A percentile compares a stretch with the other conserved stretches of the same genome.
phyloP scores from a whole-genome alignment of 1,140 invertebrate species.

The Drosophila dunni region DNA sequence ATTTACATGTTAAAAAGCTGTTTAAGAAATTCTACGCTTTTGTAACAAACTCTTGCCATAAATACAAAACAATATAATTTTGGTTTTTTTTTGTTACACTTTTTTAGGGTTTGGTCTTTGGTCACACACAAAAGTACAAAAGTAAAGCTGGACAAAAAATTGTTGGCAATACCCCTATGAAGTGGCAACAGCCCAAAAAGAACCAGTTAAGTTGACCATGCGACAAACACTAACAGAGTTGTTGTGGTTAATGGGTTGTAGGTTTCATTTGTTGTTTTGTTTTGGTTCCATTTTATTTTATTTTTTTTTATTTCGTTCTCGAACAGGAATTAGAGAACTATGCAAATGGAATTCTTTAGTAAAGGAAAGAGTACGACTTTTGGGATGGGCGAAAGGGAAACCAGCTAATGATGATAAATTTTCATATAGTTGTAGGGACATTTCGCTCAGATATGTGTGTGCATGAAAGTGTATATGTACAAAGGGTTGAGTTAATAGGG shows the following conservation, averaged over 20 bases:
- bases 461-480: not conserved
- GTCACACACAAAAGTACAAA: constrained; percentile 4
- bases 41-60: constrained; percentile 47
- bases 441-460: constrained; percentile 7
- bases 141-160: constrained; percentile 3
- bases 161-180: constrained; percentile 10
- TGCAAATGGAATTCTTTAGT: constrained; percentile 44
- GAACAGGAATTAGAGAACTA: constrained; percentile 39
- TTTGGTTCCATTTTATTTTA: not conserved
- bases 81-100: constrained; percentile 4
- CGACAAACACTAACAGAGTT: constrained; percentile 55
- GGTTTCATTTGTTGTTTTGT: constrained; percentile 2
- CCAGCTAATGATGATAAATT: constrained; percentile 52
- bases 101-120: constrained; percentile 33
- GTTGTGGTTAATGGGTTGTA: constrained; percentile 52
- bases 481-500: constrained; percentile 33
- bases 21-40: constrained; percentile 62
- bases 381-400: not conserved
- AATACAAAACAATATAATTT: constrained; percentile 70
- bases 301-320: constrained; percentile 16
- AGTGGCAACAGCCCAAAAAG: constrained; percentile 10
- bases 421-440: constrained; percentile 17
- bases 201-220: constrained; percentile 22
- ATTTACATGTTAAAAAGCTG: constrained; percentile 80
- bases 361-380: not conserved